These are phyloP conservation scores for Phaetusa simplex DNA, from an alignment of 2,113 vertebrate genomes.

Conservation along the genomic window DNA sequence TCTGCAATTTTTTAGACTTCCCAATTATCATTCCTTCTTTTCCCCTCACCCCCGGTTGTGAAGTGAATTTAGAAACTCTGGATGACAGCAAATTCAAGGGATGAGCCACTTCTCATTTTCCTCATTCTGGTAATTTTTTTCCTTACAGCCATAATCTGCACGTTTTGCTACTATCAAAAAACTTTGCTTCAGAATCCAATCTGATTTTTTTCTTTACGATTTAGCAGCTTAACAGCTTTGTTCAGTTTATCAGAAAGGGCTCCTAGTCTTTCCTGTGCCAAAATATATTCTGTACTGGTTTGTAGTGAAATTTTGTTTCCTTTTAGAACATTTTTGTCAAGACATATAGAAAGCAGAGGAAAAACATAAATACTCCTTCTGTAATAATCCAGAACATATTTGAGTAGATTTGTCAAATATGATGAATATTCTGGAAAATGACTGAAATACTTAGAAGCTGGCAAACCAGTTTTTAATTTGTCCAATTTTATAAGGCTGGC, in stretches of 20 bases:
- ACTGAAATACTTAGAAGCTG: neutral
- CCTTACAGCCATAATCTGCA: neutral
- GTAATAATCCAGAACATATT: neutral
- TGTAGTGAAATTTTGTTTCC: neutral
- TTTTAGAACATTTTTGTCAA: neutral
- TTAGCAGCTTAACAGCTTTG: neutral
- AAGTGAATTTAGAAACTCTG: slow-evolving; percentile 26
- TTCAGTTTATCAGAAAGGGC: neutral
- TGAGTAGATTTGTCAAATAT: neutral
- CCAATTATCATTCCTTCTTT: slow-evolving; percentile 18
- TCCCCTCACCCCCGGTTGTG: neutral
- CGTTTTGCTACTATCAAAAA: neutral
- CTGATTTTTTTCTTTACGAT: neutral
- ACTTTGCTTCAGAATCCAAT: neutral
- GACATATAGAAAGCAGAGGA: neutral
- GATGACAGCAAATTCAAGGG: slow-evolving; percentile 29
- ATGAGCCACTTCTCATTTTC: slow-evolving; percentile 1
- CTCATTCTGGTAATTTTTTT: slow-evolving; percentile 20
- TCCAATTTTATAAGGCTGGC: neutral
- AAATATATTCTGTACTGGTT: neutral
- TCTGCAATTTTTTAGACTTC: slow-evolving; percentile 25
- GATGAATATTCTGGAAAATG: neutral
- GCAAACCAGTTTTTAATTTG: neutral
- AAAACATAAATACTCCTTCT: neutral
- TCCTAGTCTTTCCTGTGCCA: neutral